phyloP scores from a whole-genome alignment of 2,113 vertebrate genomes.

The Rana temporaria region DNA sequence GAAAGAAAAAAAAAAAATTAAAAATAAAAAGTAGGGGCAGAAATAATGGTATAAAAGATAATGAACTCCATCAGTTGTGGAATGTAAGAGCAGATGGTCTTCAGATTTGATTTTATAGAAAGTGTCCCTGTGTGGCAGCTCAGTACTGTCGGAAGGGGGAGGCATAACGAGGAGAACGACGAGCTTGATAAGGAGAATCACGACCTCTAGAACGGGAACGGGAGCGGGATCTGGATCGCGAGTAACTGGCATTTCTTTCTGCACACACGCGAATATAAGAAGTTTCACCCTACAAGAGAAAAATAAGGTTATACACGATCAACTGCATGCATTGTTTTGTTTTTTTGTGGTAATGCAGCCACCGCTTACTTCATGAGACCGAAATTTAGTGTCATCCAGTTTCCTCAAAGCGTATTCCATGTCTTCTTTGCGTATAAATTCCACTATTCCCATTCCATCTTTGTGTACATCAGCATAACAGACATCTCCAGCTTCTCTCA shows the following conservation, averaged over 20 bases:
- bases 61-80: conserved; percentile 68
- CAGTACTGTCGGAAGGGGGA: conserved; percentile 80
- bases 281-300: conserved; percentile 82
- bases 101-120: conserved; percentile 66
- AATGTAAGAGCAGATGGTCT: conserved; percentile 73
- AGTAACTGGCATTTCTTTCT: conserved; percentile 85
- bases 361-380: conserved; percentile 78
- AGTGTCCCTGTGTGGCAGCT: conserved; percentile 64
- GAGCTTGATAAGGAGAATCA: conserved; percentile 85
- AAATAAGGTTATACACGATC: conserved; percentile 13
- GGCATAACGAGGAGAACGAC: conserved; percentile 87
- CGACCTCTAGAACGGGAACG: conserved; percentile 88
- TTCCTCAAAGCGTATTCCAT: conserved; percentile 84
- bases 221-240: conserved; percentile 88
- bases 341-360: neutral
- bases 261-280: conserved; percentile 87
- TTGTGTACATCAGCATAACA: conserved; percentile 85
- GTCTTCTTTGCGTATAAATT: conserved; percentile 87
- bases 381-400: conserved; percentile 84
- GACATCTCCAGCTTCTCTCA: conserved; percentile 84
- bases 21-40: neutral
- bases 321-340: neutral
- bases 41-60: conserved; percentile 55
- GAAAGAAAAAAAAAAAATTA: conserved; percentile 28
- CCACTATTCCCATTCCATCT: conserved; percentile 83